These are phyloP conservation scores for Sanderia malayensis DNA, from an alignment of 30 jellyfish, hydroid and myxozoan genomes.

Conservation along the genomic window DNA sequence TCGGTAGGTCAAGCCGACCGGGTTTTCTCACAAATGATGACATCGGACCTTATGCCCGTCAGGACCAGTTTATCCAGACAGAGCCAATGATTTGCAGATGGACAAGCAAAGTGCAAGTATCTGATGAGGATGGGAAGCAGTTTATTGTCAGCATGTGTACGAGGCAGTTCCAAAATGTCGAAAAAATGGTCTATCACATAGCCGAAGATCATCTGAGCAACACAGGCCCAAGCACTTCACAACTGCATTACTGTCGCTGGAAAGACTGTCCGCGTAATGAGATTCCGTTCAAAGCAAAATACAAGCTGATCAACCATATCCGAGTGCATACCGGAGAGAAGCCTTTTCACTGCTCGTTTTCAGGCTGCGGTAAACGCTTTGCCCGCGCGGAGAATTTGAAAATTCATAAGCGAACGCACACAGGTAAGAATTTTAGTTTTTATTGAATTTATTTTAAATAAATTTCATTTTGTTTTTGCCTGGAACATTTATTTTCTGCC, in stretches of 20 bases:
- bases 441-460: not conserved
- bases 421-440: conserved; percentile 47
- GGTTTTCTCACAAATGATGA: conserved; percentile 39
- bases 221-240: conserved; percentile 69
- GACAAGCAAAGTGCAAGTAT: conserved; percentile 43
- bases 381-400: conserved; percentile 92
- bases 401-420: conserved; percentile 89
- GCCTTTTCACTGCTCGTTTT: conserved; percentile 92
- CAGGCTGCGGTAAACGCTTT: conserved; percentile 89
- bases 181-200: conserved; percentile 82
- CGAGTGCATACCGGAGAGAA: conserved; percentile 95
- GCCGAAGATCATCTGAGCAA: conserved; percentile 83
- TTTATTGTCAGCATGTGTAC: conserved; percentile 49
- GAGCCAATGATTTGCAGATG: conserved; percentile 58
- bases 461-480: not conserved
- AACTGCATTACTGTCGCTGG: conserved; percentile 88
- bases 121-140: conserved; percentile 36
- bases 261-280: conserved; percentile 81
- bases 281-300: conserved; percentile 89
- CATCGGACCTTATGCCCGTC: conserved; percentile 52
- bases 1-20: conserved; percentile 16
- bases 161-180: conserved; percentile 67
- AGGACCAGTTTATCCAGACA: conserved; percentile 55
- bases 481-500: too few relatives aligned
- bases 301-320: conserved; percentile 87